Evolutionary conservation across 1,140 invertebrate species (phyloP).

Genomic region (Agraylea sexmaculata): DNA sequence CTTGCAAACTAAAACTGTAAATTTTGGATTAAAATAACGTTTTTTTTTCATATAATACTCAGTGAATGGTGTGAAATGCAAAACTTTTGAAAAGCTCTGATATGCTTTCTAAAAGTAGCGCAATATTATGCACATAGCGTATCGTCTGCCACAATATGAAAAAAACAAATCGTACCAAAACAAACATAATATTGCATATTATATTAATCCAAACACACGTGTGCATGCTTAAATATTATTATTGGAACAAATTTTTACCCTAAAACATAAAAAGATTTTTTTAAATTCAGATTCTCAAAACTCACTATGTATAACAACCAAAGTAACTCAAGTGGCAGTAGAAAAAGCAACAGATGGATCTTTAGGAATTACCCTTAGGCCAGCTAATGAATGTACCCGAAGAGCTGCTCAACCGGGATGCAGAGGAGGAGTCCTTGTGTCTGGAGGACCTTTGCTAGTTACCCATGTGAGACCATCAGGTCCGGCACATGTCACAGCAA

Average conservation of each 20-base stretch:
- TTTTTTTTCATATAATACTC: no score
- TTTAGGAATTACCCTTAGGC: conserved; percentile 77
- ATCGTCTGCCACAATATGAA: no score
- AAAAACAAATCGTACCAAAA: no score
- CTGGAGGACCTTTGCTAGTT: conserved; percentile 65
- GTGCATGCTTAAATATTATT: conserved; percentile 1
- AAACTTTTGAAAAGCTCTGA: no score
- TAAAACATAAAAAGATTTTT: not conserved
- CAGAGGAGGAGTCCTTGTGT: conserved; percentile 33
- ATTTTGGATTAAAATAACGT: no score
- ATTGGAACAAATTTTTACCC: conserved; percentile 6
- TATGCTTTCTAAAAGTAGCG: no score
- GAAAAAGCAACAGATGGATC: conserved; percentile 75
- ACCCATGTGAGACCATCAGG: conserved; percentile 82
- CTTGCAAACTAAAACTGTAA: no score
- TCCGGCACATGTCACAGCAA: conserved; percentile 64
- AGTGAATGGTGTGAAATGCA: no score
- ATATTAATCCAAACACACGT: no score
- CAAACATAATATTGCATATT: no score
- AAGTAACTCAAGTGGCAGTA: conserved; percentile 61
- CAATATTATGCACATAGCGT: no score
- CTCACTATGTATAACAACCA: conserved; percentile 56
- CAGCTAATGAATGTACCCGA: conserved; percentile 53
- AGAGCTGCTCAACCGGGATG: conserved; percentile 28
- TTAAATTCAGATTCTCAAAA: conserved; percentile 43